Base-by-base conservation (phyloP, 2,888 invertebrate species). In the Eubasilissa splendida region DNA sequence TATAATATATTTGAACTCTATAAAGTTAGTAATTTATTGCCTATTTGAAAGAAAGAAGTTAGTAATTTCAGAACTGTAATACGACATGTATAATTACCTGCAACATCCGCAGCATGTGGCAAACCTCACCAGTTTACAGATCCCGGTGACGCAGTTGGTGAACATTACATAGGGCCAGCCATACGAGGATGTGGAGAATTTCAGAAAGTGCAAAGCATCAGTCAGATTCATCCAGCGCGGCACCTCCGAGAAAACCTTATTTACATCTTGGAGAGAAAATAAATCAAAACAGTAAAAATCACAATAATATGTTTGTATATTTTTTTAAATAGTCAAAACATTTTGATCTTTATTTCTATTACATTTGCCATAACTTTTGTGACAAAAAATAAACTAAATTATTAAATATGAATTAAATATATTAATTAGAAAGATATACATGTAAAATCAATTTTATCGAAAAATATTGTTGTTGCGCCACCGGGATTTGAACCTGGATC, bases 91-190 rank as follows among this genome's bases (percentile, higher is more conserved):
- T 22, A 2, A 88, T 88, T 86, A 93, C 93, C 93, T 89, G 85
- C 93, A 93, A 86, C 95, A 95, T 66, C 92, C 89, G 86, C 95
- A 95, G 86, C 95, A 95, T 4, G 93, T 93, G 85, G 94, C 89
- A 86, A 93, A 92, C 8, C 91, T 90, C 53, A 94, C 90, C 78
- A 97, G 88, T 84, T 93, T 93, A 88, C 95, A 96, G 84, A 94
- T 90, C 3, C 96, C 96, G 0, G 94, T 94, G 82, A 93, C 93
- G 83, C 94, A 93, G 86, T 96, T 93, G 54, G 93, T 91, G 86
- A 95, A 96, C 86, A 96, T 88, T 81, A 95, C 96, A 85, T 96
- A 94, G 0, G 96, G 95, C 96, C 97, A 97, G 0, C 97, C 96
- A 86, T 97, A 97, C 8, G 95, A 94, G 5, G 95, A 95, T 87